Conservation (phyloP, 1,140 invertebrate species). For the Drosophila kepulauana region DNA sequence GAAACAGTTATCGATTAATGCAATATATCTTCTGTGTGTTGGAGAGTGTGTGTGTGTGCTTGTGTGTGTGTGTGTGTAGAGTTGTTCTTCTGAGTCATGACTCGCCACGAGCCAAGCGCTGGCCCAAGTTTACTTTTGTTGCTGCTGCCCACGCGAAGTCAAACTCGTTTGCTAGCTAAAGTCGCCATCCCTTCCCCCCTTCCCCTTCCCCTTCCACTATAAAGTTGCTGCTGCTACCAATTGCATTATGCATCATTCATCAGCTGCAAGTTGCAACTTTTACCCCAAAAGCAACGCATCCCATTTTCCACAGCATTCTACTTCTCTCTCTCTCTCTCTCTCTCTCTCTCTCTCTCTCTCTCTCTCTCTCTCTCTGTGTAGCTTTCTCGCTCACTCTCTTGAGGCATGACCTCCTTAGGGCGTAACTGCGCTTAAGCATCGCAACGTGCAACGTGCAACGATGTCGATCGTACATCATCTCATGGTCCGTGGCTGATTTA, state of each 20-base stretch:
- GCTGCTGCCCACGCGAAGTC: conserved; percentile 40
- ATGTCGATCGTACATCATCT: conserved; percentile 12
- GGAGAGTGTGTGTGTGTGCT: neutral
- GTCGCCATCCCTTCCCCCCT: neutral
- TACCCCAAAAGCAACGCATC: conserved; percentile 25
- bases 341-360: neutral
- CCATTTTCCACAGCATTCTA: neutral
- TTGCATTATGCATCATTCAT: conserved; percentile 40
- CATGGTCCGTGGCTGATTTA: conserved; percentile 44
- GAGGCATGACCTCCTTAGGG: conserved; percentile 71
- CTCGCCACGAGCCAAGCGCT: conserved; percentile 50
- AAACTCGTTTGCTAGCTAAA: conserved; percentile 53
- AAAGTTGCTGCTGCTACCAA: neutral
- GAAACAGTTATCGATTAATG: conserved; percentile 36
- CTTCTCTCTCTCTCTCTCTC: neutral
- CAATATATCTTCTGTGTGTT: conserved; percentile 17
- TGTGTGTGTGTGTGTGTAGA: conserved; percentile 5
- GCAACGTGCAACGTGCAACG: conserved; percentile 15
- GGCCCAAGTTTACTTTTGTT: conserved; percentile 19
- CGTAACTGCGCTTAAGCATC: conserved; percentile 66
- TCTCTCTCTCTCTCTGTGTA: neutral
- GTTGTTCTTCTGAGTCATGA: conserved; percentile 47
- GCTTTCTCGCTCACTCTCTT: conserved; percentile 7
- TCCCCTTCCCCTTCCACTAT: neutral
- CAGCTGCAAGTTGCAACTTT: conserved; percentile 35